Conservation (phyloP, 2,797 vertebrate genomes). For the Catamblyrhynchus diadema region DNA sequence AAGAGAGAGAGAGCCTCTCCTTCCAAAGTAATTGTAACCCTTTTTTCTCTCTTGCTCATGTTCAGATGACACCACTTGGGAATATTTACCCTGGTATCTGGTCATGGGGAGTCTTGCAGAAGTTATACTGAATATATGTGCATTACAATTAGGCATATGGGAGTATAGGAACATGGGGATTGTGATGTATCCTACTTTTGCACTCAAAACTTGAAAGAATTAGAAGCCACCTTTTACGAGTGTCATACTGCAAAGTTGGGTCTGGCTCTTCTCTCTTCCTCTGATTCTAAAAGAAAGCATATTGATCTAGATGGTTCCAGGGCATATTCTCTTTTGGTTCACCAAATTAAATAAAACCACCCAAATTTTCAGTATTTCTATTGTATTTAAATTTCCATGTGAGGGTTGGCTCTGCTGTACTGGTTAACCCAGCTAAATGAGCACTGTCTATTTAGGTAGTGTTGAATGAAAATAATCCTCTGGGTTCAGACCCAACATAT, state of each 20-base stretch:
- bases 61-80: not conserved
- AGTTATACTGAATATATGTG: not conserved
- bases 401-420: not conserved
- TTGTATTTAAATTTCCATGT: not conserved
- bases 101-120: not conserved
- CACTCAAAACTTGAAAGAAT: not conserved
- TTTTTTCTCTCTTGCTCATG: not conserved
- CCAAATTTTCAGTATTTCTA: not conserved
- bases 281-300: not conserved
- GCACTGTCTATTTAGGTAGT: constrained; percentile 21
- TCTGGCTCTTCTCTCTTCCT: not conserved
- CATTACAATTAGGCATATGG: not conserved
- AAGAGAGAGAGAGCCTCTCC: not conserved
- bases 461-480: constrained; percentile 58
- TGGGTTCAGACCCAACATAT: constrained; percentile 47
- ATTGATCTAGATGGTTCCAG: not conserved
- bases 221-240: not conserved
- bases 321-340: not conserved
- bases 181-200: not conserved
- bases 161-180: not conserved
- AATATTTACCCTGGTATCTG: not conserved
- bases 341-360: not conserved
- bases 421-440: constrained; percentile 3
- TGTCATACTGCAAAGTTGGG: not conserved
- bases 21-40: not conserved